These are phyloP conservation scores for Aviceda subcristata DNA, from an alignment of 2,113 vertebrate genomes.

Conservation along the genomic window DNA sequence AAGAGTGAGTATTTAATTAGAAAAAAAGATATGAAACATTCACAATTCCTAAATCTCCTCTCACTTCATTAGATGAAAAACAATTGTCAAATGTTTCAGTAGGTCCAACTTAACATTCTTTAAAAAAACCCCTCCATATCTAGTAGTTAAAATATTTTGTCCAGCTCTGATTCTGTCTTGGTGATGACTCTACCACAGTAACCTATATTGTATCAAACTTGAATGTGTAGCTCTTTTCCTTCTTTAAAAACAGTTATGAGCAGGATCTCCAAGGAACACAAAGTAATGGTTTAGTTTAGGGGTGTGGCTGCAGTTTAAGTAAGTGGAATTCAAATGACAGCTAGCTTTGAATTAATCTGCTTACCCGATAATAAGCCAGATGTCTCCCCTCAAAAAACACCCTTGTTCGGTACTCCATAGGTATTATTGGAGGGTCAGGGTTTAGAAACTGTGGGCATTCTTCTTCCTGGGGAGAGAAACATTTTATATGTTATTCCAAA, in stretches of 20 bases:
- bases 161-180: neutral
- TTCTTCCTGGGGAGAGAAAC: conserved; percentile 69
- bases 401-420: conserved; percentile 76
- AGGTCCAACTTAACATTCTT: neutral
- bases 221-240: neutral
- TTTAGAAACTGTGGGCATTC: conserved; percentile 90
- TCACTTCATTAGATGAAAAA: neutral
- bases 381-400: conserved; percentile 88
- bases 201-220: neutral
- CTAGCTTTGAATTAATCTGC: neutral
- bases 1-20: neutral
- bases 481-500: conserved; percentile 27
- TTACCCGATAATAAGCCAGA: conserved; percentile 74
- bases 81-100: neutral
- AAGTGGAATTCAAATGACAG: neutral
- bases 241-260: neutral
- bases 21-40: neutral
- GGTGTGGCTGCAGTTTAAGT: neutral
- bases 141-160: neutral
- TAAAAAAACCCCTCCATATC: neutral
- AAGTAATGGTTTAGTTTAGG: neutral
- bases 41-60: neutral
- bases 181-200: neutral
- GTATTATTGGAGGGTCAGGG: conserved; percentile 80
- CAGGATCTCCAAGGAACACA: neutral